Evolutionary conservation across 53 echinoderm and acorn worm genomes (phyloP), one percentile per base, ranked within the genome.

Genomic region (Henricia sp.): DNA sequence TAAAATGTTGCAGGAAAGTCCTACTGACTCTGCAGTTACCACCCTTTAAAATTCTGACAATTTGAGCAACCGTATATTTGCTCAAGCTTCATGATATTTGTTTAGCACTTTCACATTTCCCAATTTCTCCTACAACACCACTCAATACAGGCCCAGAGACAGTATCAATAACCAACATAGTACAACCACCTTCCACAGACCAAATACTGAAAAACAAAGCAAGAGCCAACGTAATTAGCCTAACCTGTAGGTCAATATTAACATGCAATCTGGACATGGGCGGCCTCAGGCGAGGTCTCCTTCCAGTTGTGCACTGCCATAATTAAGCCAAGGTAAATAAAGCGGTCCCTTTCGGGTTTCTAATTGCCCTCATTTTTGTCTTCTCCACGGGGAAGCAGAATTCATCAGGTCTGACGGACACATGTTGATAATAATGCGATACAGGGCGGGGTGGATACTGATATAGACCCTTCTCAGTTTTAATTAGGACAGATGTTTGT

Each of bases 321-420:
- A 76, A 76, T 76, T 76, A 76, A 76, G 41, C 56, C 35, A 58
- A 57, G 35, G 76, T 76, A 76, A 76, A 76, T 76, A 76, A 42
- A 76, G 39, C 76, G 11, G 42, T 35, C 58, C 76, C 44, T 33
- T 28, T 76, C 38, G 38, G 42, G 59, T 40, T 11, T 56, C 9
- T 76, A 76, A 76, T 76, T 76, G 76, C 58, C 56, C n/a, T n/a
- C n/a, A n/a, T 25, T 57, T 38, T 56, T 67, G 3, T 39, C 37
- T 68, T 68, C 40, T 58, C 60, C 1, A 60, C 59, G 42, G 56
- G 76, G 76, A 56, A 43, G 76, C 59, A 58, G 40, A 76, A 4
- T 33, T 76, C 23, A 37, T 57, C 39, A 10, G 39, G 76, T 38
- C 76, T 76, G 76, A 42, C 40, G 16, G 26, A 37, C 76, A 76